Base-by-base conservation (phyloP, 2,113 vertebrate genomes). In the Rynchops niger region DNA sequence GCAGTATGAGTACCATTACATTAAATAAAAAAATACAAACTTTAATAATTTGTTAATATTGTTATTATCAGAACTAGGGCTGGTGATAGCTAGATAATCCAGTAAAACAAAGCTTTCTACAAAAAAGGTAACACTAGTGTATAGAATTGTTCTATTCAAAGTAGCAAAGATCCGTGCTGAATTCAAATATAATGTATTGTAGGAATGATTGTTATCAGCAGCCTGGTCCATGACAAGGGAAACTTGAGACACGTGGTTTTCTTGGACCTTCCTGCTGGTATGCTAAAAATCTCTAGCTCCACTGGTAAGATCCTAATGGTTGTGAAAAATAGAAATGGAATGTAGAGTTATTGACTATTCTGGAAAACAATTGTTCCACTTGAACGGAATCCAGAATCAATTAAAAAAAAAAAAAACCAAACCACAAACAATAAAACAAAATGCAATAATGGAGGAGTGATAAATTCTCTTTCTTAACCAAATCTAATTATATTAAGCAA, bases 241-340 rank as follows among this genome's bases (percentile, higher is more conserved):
- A 66, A 40, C 21, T 7, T 8, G 32, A 40, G 26, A 56, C 11
- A n/a, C 1, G 0, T 1, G 0, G 8, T 59, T 59, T 70, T 47
- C 49, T 56, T 76, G 12, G 32, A 38, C 34, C 23, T 71, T 77
- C 45, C 12, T 52, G 20, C 27, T 63, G 18, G 21, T 25, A 9
- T 70, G 21, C 22, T 76, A 43, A 42, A 56, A 76, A 9, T 21
- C 22, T 63, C 36, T 13, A 55, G 25, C 53, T 61, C 66, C 22
- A 34, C 21, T 47, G 49, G 5, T 29, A 69, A 56, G 26, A 36
- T 62, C 30, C 5, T 18, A n/a, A 32, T 61, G 47, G n/a, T 55
- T 47, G 29, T 32, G 40, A 62, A 49, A 61, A n/a, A 42, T 11
- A 55, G 40, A 62, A 76, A 23, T 55, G 74, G 36, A 38, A 23